A percentile compares a stretch with the other conserved stretches of the same genome.
These are phyloP conservation scores for Tetramorium bicarinatum DNA, from an alignment of 2,888 invertebrate genomes.

Conservation along the genomic window DNA sequence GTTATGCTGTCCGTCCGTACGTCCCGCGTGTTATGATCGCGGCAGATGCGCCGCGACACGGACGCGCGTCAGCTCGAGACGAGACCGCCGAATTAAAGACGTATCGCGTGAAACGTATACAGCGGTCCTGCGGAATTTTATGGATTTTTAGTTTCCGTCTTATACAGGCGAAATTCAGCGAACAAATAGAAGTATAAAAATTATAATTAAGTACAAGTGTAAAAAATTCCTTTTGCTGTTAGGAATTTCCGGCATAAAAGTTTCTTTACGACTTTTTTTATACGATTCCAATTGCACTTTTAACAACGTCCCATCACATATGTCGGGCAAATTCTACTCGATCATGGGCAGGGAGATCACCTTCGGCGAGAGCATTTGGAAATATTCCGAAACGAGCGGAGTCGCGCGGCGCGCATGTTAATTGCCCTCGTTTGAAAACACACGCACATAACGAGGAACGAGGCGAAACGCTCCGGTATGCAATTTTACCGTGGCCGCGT, in stretches of 20 bases:
- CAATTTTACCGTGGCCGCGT: conserved; percentile 38
- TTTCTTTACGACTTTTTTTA: no score
- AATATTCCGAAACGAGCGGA: conserved; percentile 15
- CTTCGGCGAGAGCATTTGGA: background rate
- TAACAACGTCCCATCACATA: background rate
- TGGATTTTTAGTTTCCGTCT: background rate
- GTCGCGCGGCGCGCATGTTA: conserved; percentile 39
- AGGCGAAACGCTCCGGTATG: background rate
- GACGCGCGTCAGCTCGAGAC: conserved; percentile 30
- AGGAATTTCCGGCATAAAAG: no score
- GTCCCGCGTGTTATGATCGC: conserved; percentile 63
- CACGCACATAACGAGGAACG: conserved; percentile 14
- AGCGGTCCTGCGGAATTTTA: background rate
- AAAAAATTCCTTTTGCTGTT: no score
- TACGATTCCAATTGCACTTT: background rate
- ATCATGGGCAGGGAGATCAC: background rate
- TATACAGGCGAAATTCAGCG: no score
- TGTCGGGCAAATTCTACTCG: background rate
- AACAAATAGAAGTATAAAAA: no score
- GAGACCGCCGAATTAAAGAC: conserved; percentile 29
- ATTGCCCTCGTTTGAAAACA: conserved; percentile 44
- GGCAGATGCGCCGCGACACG: conserved; percentile 42
- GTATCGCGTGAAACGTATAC: background rate
- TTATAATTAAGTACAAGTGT: no score
- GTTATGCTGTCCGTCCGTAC: conserved; percentile 66